phyloP scores from a whole-genome alignment of 2,888 invertebrate genomes.

The Pollenia griseotomentosa region DNA sequence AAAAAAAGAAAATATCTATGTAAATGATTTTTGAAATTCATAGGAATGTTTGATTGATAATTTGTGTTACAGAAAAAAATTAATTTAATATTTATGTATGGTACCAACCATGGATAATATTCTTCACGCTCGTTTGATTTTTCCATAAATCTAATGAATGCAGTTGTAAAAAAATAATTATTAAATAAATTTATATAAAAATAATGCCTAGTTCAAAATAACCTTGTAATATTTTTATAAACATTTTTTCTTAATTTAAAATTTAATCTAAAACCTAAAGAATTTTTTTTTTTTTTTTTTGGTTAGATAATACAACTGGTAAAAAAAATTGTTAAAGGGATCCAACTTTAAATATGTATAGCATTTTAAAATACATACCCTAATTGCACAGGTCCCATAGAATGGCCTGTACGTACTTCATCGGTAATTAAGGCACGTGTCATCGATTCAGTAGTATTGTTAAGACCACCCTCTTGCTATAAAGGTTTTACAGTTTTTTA shows the following conservation, averaged over 20 bases:
- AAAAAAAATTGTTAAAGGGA: too few relatives aligned
- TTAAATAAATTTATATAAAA: slow-evolving; percentile 73
- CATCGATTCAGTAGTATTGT: slow-evolving; percentile 95
- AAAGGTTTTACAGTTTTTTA: slow-evolving; percentile 78
- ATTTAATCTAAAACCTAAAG: slow-evolving; percentile 33
- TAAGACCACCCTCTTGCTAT: slow-evolving; percentile 87
- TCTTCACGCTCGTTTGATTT: slow-evolving; percentile 89
- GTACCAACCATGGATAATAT: slow-evolving; percentile 93
- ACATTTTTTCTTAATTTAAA: slow-evolving; percentile 3
- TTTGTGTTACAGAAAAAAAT: slow-evolving; percentile 40
- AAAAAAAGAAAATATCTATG: slow-evolving; percentile 31
- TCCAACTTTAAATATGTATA: slow-evolving; percentile 37
- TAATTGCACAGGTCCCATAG: slow-evolving; percentile 95
- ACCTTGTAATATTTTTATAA: slow-evolving; percentile 23
- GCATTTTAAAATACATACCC: slow-evolving; percentile 89
- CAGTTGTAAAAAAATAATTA: slow-evolving; percentile 77
- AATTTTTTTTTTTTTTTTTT: slow-evolving; percentile 34
- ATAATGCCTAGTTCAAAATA: neutral
- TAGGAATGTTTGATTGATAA: slow-evolving; percentile 37
- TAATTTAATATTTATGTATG: slow-evolving; percentile 58
- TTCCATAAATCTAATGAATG: slow-evolving; percentile 89
- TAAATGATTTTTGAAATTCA: slow-evolving; percentile 24
- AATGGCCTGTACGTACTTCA: slow-evolving; percentile 93
- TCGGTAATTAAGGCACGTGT: slow-evolving; percentile 97
- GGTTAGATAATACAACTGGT: too few relatives aligned